Evolutionary conservation across 2,113 vertebrate genomes (phyloP), one percentile per base, ranked within the genome.

Genomic region (Phyllopteryx taeniolatus): DNA sequence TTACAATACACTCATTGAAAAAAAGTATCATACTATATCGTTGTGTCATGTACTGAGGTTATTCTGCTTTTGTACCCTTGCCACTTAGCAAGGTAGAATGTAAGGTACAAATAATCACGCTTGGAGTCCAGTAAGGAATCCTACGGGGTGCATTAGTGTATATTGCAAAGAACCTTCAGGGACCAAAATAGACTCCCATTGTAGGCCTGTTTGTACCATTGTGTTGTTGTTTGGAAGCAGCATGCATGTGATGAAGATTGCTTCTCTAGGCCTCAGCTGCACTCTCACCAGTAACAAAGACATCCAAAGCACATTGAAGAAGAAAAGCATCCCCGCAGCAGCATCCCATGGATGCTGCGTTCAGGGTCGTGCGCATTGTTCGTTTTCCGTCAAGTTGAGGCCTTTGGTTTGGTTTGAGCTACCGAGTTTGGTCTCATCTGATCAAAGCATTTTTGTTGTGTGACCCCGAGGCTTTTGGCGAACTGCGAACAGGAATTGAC

Each of bases 211-310:
- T 31, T 11, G 31, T 19, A 35, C 35, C 59, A 61, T 61, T 35
- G 59, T 61, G 31, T 35, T 35, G 59, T 61, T 61, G 31, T 61
- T 61, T 61, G 31, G 59, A 61, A 61, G 31, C 7, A 61, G 59
- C 59, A 35, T 35, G 31, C 59, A 17, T 35, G 8, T 35, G 31
- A 60, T 60, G 57, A 22, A 17, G 8, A 35, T 8, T 35, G 31
- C 59, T 60, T 14, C 59, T 60, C 59, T 4, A 17, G 59, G 59
- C 59, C 14, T 35, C 6, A 8, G 59, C 31, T 10, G 7, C 31
- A 61, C 59, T 35, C 59, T 61, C 31, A 19, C 59, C 17, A 35
- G 15, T 17, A 61, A 56, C 53, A 22, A 53, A 53, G 59, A 61
- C 31, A 17, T 61, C 59, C 15, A 39, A 22, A 56, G 53, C 53